These are phyloP conservation scores for Hedya salicella DNA, from an alignment of 2,888 invertebrate species.

Conservation along the genomic window DNA sequence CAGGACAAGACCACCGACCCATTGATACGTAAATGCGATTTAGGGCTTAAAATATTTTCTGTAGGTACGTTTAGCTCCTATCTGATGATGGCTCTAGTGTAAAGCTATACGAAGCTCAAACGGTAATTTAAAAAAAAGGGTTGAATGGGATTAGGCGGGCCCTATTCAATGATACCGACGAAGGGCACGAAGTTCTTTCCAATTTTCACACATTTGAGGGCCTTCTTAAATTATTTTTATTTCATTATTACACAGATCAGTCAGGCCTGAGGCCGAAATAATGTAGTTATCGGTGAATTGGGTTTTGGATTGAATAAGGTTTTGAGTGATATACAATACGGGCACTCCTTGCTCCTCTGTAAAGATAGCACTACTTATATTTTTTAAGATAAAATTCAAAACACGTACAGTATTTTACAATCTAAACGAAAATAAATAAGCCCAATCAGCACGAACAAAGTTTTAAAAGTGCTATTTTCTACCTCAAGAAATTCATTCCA, in stretches of 20 bases:
- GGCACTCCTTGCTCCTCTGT: no score
- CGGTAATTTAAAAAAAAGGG: slow-evolving; percentile 40
- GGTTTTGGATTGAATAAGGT: no score
- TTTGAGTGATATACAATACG: no score
- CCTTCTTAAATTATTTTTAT: slow-evolving; percentile 24
- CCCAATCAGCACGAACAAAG: neutral
- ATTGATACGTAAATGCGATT: neutral
- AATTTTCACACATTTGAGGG: slow-evolving; percentile 12
- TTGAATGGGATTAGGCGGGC: slow-evolving; percentile 36
- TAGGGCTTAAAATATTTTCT: neutral
- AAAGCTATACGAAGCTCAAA: slow-evolving; percentile 29
- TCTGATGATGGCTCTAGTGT: slow-evolving; percentile 2
- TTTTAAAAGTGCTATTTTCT: neutral
- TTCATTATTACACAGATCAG: neutral
- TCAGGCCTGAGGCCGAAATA: neutral
- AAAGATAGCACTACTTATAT: no score
- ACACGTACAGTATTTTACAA: neutral
- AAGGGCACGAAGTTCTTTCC: slow-evolving; percentile 25
- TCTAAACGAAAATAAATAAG: neutral
- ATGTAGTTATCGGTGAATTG: no score
- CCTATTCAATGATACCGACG: slow-evolving; percentile 39
- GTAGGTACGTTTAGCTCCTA: neutral
- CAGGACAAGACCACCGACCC: neutral
- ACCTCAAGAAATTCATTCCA: neutral
- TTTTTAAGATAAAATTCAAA: no score